Evolutionary conservation across 1,140 invertebrate species (phyloP).

Genomic region (Temnothorax curvispinosus): DNA sequence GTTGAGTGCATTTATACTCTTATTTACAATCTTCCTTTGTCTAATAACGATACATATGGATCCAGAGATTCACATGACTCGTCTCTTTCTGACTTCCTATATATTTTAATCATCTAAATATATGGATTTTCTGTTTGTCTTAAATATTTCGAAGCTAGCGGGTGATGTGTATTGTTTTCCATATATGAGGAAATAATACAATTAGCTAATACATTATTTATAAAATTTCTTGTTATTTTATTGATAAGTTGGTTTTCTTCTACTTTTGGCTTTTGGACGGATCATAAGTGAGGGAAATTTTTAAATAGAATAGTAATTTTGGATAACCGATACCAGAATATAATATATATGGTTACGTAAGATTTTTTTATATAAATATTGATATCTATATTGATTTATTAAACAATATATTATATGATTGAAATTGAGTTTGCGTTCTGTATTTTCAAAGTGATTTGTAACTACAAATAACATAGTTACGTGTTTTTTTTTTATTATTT

Average conservation of each 20-base stretch:
- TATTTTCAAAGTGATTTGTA: not conserved
- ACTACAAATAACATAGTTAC: not conserved
- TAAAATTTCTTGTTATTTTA: not conserved
- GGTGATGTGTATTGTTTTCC: not conserved
- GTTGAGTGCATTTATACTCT: not conserved
- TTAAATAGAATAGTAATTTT: not conserved
- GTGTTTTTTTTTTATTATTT: not conserved
- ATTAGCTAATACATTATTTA: slow-evolving; percentile 41
- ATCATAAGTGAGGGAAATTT: not conserved
- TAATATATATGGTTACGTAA: not conserved
- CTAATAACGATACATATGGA: not conserved
- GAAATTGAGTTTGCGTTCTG: not conserved
- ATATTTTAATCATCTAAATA: not conserved
- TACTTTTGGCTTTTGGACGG: not conserved
- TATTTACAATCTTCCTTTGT: slow-evolving; percentile 23
- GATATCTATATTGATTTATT: not conserved
- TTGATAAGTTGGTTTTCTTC: not conserved
- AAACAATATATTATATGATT: not conserved
- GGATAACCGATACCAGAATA: not conserved
- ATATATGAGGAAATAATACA: not conserved
- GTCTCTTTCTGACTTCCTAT: not conserved
- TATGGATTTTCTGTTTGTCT: not conserved
- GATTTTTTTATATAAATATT: not conserved
- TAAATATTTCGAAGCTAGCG: not conserved
- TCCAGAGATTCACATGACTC: not conserved